Percentiles rank a stretch among this genome's conserved stretches.
Evolutionary conservation across 2,888 invertebrate genomes (phyloP).

Genomic region (Microchrysa polita): DNA sequence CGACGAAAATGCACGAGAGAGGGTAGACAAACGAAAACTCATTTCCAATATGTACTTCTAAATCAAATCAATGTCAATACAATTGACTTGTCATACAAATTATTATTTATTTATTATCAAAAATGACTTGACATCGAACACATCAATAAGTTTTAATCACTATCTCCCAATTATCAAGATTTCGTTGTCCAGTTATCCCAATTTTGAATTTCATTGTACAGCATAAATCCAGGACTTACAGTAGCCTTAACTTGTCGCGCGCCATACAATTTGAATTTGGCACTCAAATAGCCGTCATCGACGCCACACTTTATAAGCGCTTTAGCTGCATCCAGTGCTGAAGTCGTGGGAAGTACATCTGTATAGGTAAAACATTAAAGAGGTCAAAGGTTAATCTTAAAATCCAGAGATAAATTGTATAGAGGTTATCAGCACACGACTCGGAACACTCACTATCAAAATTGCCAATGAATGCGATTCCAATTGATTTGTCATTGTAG

Average conservation of each 20-base stretch:
- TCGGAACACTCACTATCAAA: slow-evolving; percentile 59
- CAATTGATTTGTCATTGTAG: slow-evolving; percentile 68
- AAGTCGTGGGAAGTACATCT: slow-evolving; percentile 55
- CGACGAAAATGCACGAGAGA: too few species aligned
- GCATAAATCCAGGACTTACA: slow-evolving; percentile 60
- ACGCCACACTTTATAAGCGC: slow-evolving; percentile 59
- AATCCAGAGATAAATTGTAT: too few species aligned
- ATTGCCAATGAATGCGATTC: slow-evolving; percentile 68
- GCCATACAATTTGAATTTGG: slow-evolving; percentile 59
- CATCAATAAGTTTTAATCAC: not conserved
- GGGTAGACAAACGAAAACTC: too few species aligned
- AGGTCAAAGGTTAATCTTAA: too few species aligned
- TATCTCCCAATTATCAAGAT: not conserved
- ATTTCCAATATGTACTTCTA: too few species aligned
- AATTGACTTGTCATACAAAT: too few species aligned
- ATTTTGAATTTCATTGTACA: slow-evolving; percentile 59
- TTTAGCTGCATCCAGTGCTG: slow-evolving; percentile 57
- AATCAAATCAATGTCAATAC: too few species aligned
- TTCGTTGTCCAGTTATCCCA: slow-evolving; percentile 54
- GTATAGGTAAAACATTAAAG: too few species aligned
- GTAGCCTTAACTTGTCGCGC: slow-evolving; percentile 61
- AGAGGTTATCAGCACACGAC: too few species aligned
- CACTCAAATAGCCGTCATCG: slow-evolving; percentile 55
- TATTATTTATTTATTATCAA: too few species aligned
- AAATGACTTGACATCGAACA: too few species aligned